phyloP scores from a whole-genome alignment of 2,888 invertebrate genomes.

The Steinernema carpocapsae region DNA sequence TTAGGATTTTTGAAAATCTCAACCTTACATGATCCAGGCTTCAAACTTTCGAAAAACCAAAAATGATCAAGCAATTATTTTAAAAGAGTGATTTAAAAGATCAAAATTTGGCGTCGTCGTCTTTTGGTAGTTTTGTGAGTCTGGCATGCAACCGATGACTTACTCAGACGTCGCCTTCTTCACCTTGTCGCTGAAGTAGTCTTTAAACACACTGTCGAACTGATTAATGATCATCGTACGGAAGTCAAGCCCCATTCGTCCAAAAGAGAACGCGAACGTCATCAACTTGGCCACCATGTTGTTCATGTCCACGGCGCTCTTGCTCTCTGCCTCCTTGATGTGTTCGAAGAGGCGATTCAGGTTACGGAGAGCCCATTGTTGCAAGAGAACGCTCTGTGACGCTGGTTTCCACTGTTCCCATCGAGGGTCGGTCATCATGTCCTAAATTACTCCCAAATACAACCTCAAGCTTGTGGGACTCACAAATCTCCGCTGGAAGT shows the following conservation, averaged over 20 bases:
- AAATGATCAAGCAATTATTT: too few species aligned
- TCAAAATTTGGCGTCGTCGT: too few species aligned
- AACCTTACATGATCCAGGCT: too few species aligned
- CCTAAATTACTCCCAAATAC: neutral
- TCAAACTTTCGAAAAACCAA: too few species aligned
- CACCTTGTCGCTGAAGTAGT: slow-evolving; percentile 54
- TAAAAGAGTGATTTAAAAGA: too few species aligned
- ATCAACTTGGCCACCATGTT: slow-evolving; percentile 62
- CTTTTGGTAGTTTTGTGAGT: neutral
- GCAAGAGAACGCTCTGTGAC: slow-evolving; percentile 61
- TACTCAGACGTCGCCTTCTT: slow-evolving; percentile 53
- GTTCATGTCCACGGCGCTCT: slow-evolving; percentile 60
- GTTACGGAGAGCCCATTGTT: slow-evolving; percentile 64
- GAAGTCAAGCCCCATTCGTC: slow-evolving; percentile 68
- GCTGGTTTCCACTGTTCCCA: slow-evolving; percentile 67
- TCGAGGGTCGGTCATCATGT: slow-evolving; percentile 55
- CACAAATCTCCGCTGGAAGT: slow-evolving; percentile 57
- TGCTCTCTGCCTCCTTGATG: slow-evolving; percentile 57
- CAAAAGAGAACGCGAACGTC: slow-evolving; percentile 64
- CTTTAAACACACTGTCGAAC: slow-evolving; percentile 53
- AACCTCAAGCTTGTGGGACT: slow-evolving; percentile 21
- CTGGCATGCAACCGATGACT: slow-evolving; percentile 1
- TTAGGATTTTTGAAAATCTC: too few species aligned
- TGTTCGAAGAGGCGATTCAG: slow-evolving; percentile 58
- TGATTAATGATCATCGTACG: slow-evolving; percentile 57